phyloP scores from a whole-genome alignment of 2,888 invertebrate genomes.

The Sinelater perroti region DNA sequence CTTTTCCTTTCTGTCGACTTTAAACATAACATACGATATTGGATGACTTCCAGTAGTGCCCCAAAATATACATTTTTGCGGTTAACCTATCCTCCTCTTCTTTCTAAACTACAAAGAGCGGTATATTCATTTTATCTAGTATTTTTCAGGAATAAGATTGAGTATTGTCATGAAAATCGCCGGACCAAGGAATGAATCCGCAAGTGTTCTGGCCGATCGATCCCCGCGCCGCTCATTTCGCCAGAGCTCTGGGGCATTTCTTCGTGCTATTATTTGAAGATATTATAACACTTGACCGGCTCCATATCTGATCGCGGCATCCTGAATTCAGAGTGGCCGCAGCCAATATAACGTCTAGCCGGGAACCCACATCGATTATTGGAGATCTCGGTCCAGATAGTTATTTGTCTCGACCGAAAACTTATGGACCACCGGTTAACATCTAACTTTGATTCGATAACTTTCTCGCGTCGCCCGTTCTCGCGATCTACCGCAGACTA shows the following conservation, averaged over 20 bases:
- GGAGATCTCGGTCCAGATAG: slow-evolving; percentile 29
- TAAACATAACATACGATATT: no score
- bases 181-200: not conserved
- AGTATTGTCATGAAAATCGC: no score
- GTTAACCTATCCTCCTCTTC: no score
- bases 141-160: no score
- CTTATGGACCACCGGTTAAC: slow-evolving; percentile 27
- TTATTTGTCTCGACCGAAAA: slow-evolving; percentile 27
- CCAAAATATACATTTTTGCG: no score
- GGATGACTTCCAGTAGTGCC: no score
- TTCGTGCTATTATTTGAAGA: slow-evolving; percentile 26
- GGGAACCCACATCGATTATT: slow-evolving; percentile 23
- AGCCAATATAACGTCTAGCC: slow-evolving; percentile 17
- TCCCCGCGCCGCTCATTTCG: slow-evolving; percentile 8
- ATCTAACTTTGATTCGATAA: slow-evolving; percentile 24
- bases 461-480: slow-evolving; percentile 8
- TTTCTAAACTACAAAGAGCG: no score
- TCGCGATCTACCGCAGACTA: slow-evolving; percentile 3
- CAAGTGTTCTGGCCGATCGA: slow-evolving; percentile 3
- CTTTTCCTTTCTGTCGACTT: slow-evolving; percentile 17
- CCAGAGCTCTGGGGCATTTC: slow-evolving; percentile 7
- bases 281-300: slow-evolving; percentile 29
- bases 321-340: slow-evolving; percentile 28
- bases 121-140: no score
- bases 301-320: slow-evolving; percentile 26